These are phyloP conservation scores for Sebastes vulpes DNA, from an alignment of 2,797 vertebrate genomes.

Conservation along the genomic window DNA sequence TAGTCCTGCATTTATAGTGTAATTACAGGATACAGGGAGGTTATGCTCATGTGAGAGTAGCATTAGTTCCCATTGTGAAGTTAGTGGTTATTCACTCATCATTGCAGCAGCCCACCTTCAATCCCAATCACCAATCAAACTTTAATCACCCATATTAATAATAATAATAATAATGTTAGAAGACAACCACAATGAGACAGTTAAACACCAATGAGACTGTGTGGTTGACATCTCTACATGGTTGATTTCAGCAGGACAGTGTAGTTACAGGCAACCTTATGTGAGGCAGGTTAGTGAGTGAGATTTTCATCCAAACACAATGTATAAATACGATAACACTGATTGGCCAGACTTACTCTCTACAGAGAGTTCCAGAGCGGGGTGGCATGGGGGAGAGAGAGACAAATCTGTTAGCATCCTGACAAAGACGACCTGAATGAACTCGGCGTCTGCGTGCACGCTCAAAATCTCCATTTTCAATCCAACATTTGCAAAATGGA, in stretches of 20 bases:
- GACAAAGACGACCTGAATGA: conserved; percentile 24
- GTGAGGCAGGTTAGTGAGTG: conserved; percentile 69
- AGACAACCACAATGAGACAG: conserved; percentile 10
- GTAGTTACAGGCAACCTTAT: conserved; percentile 12
- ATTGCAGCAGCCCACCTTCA: conserved; percentile 25
- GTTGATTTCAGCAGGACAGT: conserved; percentile 23
- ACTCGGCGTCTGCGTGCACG: not conserved
- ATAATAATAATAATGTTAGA: conserved; percentile 7
- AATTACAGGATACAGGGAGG: not conserved
- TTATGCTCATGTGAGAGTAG: conserved; percentile 25
- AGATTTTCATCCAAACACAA: conserved; percentile 81
- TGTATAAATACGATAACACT: conserved; percentile 25
- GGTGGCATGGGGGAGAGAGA: conserved; percentile 91
- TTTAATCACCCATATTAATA: conserved; percentile 21
- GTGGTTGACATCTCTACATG: conserved; percentile 21
- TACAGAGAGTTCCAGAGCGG: conserved; percentile 93
- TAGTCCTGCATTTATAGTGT: not conserved
- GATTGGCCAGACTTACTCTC: conserved; percentile 97
- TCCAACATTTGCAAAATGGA: conserved; percentile 11
- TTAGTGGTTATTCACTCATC: conserved; percentile 60
- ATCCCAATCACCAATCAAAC: conserved; percentile 27
- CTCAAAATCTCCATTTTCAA: conserved; percentile 1
- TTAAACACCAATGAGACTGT: conserved; percentile 10
- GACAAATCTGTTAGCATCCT: conserved; percentile 92
- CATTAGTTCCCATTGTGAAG: conserved; percentile 41